A percentile compares a stretch with the other conserved stretches of the same genome.
Evolutionary conservation across 2,888 invertebrate genomes (phyloP).

Genomic region (Trissonchulus latispiculum): DNA sequence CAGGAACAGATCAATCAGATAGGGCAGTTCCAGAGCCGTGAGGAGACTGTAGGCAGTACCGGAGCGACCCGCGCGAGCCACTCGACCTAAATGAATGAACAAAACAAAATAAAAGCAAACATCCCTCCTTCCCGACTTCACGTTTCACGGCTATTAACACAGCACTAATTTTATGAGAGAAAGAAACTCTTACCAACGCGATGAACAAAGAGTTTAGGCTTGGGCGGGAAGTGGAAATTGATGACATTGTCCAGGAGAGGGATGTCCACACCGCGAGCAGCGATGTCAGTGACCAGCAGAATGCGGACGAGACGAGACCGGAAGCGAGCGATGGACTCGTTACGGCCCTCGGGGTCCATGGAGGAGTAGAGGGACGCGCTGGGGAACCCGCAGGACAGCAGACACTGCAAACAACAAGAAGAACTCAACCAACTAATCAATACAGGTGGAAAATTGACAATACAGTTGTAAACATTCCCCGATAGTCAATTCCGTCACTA

Average conservation of each 20-base stretch:
- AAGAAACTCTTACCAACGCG: conserved; percentile 87
- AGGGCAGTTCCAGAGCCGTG: conserved; percentile 77
- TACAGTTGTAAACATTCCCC: no score
- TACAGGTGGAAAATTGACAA: no score
- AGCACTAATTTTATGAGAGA: no score
- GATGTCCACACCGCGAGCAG: conserved; percentile 93
- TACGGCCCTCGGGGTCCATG: conserved; percentile 82
- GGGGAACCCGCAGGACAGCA: conserved; percentile 57
- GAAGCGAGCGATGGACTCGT: conserved; percentile 85
- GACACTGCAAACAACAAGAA: conserved; percentile 36
- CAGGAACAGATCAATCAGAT: conserved; percentile 82
- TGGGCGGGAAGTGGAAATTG: conserved; percentile 92
- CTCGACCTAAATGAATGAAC: conserved; percentile 54
- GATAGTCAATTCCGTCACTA: no score
- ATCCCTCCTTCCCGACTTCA: not conserved
- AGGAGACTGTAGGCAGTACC: conserved; percentile 86
- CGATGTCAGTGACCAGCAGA: conserved; percentile 89
- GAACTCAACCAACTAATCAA: no score
- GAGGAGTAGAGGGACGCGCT: conserved; percentile 87
- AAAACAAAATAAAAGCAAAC: not conserved
- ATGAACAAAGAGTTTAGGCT: conserved; percentile 92
- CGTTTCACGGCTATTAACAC: not conserved
- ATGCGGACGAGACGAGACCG: conserved; percentile 64
- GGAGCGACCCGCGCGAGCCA: conserved; percentile 82
- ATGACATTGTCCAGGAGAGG: conserved; percentile 90